phyloP scores from a whole-genome alignment of 2,888 invertebrate genomes.

The Phragmatobia fuliginosa region DNA sequence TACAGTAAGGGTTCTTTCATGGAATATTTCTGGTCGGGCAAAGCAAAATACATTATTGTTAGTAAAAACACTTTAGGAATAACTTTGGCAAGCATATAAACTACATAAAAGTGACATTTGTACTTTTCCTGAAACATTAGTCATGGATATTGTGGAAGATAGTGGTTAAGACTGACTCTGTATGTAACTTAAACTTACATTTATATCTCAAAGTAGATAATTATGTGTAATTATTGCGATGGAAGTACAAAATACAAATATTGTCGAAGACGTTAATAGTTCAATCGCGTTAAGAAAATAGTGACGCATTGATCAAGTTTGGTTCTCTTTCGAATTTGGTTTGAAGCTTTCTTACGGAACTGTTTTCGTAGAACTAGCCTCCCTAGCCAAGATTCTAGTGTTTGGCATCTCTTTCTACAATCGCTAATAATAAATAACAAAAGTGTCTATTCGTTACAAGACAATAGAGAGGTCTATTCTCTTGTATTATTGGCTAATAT shows the following conservation, averaged over 20 bases:
- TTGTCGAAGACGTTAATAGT: background rate
- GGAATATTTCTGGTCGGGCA: conserved; percentile 42
- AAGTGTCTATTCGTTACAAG: too few species aligned
- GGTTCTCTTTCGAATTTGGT: too few species aligned
- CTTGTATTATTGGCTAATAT: too few species aligned
- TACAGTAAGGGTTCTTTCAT: background rate
- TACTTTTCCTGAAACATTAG: conserved; percentile 64
- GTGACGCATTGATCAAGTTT: too few species aligned
- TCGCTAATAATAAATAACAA: too few species aligned
- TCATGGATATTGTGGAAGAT: conserved; percentile 59
- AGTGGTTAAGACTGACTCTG: conserved; percentile 14
- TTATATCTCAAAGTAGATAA: background rate
- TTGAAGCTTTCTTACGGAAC: too few species aligned
- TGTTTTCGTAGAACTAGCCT: too few species aligned
- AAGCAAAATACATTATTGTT: conserved; percentile 47
- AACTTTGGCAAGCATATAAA: conserved; percentile 75
- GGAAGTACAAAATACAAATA: background rate
- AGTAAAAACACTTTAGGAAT: conserved; percentile 55
- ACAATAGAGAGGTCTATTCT: too few species aligned
- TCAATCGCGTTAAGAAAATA: background rate
- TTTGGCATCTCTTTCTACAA: too few species aligned
- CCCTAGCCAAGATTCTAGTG: too few species aligned
- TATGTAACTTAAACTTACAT: conserved; percentile 1
- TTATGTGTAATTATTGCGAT: background rate
- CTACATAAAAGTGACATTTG: conserved; percentile 62